A percentile compares a stretch with the other conserved stretches of the same genome.
Conservation (phyloP, 92 coral and sea anemone species). For the Bergia puertoricense region DNA sequence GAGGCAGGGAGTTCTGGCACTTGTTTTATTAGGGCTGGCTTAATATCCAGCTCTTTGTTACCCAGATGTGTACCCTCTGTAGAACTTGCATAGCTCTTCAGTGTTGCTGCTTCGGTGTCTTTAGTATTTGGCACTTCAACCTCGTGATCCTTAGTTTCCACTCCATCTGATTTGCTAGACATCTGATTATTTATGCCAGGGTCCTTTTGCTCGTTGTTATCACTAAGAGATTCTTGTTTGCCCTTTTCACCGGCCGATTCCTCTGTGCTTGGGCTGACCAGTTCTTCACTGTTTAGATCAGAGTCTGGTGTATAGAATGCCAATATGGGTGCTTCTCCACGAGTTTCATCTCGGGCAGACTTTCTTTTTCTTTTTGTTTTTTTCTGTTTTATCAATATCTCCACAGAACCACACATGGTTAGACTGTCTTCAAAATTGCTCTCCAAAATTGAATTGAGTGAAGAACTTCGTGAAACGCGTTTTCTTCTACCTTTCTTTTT, state of each 20-base stretch:
- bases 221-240: neutral
- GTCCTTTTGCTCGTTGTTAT: neutral
- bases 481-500: neutral
- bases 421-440: neutral
- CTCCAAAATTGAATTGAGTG: slow-evolving; percentile 31
- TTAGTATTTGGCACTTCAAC: neutral
- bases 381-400: slow-evolving; percentile 27
- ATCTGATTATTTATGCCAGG: too few species aligned
- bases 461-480: slow-evolving; percentile 15
- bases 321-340: neutral
- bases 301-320: slow-evolving; percentile 30
- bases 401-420: neutral
- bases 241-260: too few species aligned
- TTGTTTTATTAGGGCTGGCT: neutral
- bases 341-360: neutral
- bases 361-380: neutral
- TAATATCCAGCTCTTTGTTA: neutral
- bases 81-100: neutral
- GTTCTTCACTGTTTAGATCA: neutral
- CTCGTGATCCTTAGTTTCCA: neutral
- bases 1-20: neutral
- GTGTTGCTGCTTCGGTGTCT: neutral
- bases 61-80: neutral
- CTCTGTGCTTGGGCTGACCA: neutral
- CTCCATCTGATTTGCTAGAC: neutral